phyloP scores from a whole-genome alignment of 37 sponge, comb jelly and placozoan species.

The Geodia barretti region DNA sequence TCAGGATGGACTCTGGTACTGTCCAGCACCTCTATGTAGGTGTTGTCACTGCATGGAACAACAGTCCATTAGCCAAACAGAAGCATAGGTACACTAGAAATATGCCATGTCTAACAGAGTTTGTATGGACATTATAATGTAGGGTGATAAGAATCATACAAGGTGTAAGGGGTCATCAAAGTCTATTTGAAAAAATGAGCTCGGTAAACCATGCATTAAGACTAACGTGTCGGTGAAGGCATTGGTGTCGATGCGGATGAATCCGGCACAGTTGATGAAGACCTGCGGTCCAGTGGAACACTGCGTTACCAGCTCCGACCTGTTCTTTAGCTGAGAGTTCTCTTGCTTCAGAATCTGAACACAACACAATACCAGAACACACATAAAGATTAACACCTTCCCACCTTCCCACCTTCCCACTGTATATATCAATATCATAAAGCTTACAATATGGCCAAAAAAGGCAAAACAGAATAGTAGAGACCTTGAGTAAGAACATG shows the following conservation, averaged over 20 bases:
- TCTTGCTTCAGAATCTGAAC: constrained; percentile 87
- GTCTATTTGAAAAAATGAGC: neutral
- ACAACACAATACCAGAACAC: too few relatives aligned
- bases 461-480: too few relatives aligned
- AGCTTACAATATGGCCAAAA: too few relatives aligned
- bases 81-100: too few relatives aligned
- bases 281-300: constrained; percentile 90
- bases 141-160: neutral
- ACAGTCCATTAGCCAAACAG: too few relatives aligned
- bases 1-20: constrained; percentile 95
- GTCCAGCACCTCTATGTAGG: constrained; percentile 90
- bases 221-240: constrained; percentile 74
- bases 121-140: neutral
- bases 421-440: too few relatives aligned
- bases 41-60: constrained; percentile 33
- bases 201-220: neutral
- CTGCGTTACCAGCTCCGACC: constrained; percentile 89
- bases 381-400: too few relatives aligned
- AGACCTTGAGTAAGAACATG: constrained; percentile 83
- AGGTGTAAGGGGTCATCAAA: neutral
- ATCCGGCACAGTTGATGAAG: constrained; percentile 95
- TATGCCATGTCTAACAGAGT: too few relatives aligned
- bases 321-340: constrained; percentile 75
- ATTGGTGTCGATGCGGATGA: constrained; percentile 78
- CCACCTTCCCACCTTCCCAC: too few relatives aligned